Percentiles rank a stretch among this genome's conserved stretches.
phyloP scores from a whole-genome alignment of 2,113 vertebrate species.

The Emydura subglobosa region DNA sequence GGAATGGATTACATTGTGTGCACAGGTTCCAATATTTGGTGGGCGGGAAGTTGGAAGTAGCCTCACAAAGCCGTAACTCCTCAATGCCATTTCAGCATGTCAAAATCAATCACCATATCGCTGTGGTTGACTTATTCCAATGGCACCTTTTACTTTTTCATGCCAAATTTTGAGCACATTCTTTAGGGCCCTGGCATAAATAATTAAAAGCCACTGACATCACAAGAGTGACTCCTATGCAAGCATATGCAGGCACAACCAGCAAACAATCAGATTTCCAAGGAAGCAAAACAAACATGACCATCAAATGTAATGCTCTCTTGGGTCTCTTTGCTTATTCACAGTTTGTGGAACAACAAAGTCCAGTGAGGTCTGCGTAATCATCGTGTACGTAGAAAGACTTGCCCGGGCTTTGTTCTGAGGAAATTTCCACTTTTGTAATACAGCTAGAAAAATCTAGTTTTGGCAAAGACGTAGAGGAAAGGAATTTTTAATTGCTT shows the following conservation, averaged over 20 bases:
- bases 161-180: not conserved
- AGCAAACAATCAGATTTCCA: slow-evolving; percentile 64
- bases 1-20: rapidly evolving
- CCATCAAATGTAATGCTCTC: slow-evolving; percentile 8
- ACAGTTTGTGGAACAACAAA: slow-evolving; percentile 8
- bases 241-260: not conserved
- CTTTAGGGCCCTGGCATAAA: not conserved
- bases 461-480: slow-evolving; percentile 58
- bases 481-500: slow-evolving; percentile 63
- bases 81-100: rapidly evolving
- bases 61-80: rapidly evolving
- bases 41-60: not conserved
- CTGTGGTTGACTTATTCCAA: not conserved
- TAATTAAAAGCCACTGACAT: not conserved
- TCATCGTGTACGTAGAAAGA: slow-evolving; percentile 36
- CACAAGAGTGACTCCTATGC: not conserved
- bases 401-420: slow-evolving; percentile 62
- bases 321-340: slow-evolving; percentile 49
- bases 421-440: not conserved
- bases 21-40: rapidly evolving
- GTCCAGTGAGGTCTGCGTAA: slow-evolving; percentile 41
- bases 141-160: not conserved
- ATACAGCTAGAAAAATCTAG: not conserved
- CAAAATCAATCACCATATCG: not conserved
- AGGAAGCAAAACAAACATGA: slow-evolving; percentile 52